Evolutionary conservation across 1,140 invertebrate species (phyloP), one percentile per base, ranked within the genome.

Genomic region (Forficula auricularia): DNA sequence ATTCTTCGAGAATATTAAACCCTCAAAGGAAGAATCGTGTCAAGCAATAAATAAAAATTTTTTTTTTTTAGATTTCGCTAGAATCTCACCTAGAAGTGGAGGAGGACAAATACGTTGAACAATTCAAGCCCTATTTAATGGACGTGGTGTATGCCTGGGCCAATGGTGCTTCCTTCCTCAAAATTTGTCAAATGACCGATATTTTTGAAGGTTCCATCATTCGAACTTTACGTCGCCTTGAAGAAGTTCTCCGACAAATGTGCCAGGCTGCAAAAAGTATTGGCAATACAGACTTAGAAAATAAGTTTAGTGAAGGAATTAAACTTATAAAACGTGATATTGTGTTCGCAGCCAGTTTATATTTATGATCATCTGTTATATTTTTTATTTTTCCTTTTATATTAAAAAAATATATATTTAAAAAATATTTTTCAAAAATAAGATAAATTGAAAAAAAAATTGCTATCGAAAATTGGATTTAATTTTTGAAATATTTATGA

Each of bases 171-270:
- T 71, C 72, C n/a, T 99, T 99, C 62, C 65, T 80, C 45, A 73
- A 91, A 56, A 76, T 99, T 47, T 95, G 89, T 65, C 84, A 88
- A 65, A 95, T 95, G 81, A 97, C 92, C 0, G 89, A 97, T 53
- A 87, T 97, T 42, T 98, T 96, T 69, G 95, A 99, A 79, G 95
- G n/a, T n/a, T 95, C 88, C 42, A 97, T 99, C 51, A 98, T 99
- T 57, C 71, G 96, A 15, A 91, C 87, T 56, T 92, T 99, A 83
- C 72, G 95, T 48, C 73, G 94, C 19, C 64, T 99, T 31, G 96
- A 99, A 64, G 95, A 98, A 65, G 71, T 97, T 2, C 61, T 98
- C 12, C 66, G 94, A 43, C 92, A 99, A 65, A 77, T 99, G 65
- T 81, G 82, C 48, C 88, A 95, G 64, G 94, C 94, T 16, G 80